Percentiles rank a stretch among this genome's conserved stretches.
phyloP scores from a whole-genome alignment of 2,888 invertebrate genomes.

The Galeruca laticollis region DNA sequence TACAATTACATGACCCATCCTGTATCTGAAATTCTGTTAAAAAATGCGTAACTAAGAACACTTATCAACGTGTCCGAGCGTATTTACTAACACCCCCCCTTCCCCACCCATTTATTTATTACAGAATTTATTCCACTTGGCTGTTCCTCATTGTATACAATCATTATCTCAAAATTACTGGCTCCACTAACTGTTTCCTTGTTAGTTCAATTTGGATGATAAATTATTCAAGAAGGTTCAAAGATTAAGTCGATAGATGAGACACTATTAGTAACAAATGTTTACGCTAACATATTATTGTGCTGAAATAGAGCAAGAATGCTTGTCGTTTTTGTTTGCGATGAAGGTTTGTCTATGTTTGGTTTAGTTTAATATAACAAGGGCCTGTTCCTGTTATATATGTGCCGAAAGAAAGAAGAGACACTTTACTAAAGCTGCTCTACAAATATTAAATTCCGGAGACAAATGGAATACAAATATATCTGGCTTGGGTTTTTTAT shows the following conservation, averaged over 20 bases:
- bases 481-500: conserved; percentile 48
- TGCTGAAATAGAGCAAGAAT: conserved; percentile 33
- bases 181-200: background rate
- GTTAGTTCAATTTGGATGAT: conserved; percentile 10
- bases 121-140: no score
- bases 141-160: background rate
- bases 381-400: conserved; percentile 49
- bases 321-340: conserved; percentile 39
- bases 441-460: conserved; percentile 57
- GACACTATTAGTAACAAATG: conserved; percentile 23
- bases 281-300: conserved; percentile 26
- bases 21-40: no score
- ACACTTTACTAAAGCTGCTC: conserved; percentile 57
- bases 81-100: no score
- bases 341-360: conserved; percentile 49
- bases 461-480: conserved; percentile 60
- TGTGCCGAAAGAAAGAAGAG: conserved; percentile 45
- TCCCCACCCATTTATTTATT: no score
- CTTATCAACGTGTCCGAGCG: no score
- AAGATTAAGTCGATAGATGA: conserved; percentile 15
- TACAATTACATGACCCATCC: no score
- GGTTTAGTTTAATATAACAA: conserved; percentile 56
- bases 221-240: conserved; percentile 14
- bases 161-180: background rate
- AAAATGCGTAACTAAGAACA: no score